These are phyloP conservation scores for Mylabris phalerata DNA, from an alignment of 1,140 invertebrate genomes.

Conservation along the genomic window DNA sequence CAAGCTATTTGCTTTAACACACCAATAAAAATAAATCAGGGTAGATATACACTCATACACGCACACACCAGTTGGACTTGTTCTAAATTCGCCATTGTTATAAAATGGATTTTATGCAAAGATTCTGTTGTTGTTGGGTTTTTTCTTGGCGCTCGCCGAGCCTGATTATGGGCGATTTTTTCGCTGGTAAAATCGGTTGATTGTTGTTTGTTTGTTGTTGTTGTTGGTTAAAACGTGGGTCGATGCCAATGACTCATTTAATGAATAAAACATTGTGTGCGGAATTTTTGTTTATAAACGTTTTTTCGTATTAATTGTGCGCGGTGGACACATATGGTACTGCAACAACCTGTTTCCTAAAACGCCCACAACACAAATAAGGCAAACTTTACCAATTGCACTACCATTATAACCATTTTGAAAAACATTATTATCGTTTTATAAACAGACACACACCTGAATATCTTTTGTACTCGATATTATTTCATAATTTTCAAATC, in stretches of 20 bases:
- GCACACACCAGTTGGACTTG: background rate
- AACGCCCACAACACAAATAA: constrained; percentile 15
- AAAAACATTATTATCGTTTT: no score
- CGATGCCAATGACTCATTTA: constrained; percentile 7
- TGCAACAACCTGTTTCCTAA: constrained; percentile 19
- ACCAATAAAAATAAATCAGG: constrained; percentile 8
- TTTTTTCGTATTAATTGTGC: constrained; percentile 17
- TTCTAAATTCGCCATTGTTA: constrained; percentile 1
- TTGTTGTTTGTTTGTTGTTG: no score
- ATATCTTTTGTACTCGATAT: no score
- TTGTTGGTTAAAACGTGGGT: constrained; percentile 6
- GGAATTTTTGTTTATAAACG: constrained; percentile 13
- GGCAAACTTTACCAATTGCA: constrained; percentile 9
- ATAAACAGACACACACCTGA: no score
- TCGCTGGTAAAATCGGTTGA: no score
- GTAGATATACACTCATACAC: no score
- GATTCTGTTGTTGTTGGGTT: background rate
- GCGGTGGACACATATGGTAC: constrained; percentile 14
- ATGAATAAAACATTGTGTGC: constrained; percentile 16
- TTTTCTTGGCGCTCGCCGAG: background rate
- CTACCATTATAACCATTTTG: no score
- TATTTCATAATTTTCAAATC: no score
- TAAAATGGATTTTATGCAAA: no score
- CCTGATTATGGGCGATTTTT: background rate
- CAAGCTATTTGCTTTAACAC: background rate